phyloP scores from a whole-genome alignment of 2,888 invertebrate genomes.

The Acleris cristana region DNA sequence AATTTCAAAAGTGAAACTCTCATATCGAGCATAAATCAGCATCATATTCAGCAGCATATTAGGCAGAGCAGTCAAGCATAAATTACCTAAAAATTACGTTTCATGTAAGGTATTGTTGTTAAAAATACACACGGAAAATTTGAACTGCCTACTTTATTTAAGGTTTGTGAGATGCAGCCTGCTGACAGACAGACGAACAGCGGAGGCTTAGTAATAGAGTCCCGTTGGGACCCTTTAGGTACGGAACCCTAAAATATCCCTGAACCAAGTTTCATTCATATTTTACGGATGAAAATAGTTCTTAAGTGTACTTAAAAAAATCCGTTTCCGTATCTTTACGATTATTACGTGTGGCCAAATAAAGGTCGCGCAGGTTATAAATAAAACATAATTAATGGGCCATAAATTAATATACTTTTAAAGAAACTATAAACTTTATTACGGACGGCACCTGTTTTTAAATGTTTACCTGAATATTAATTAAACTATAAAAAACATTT shows the following conservation, averaged over 20 bases:
- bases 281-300: neutral
- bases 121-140: no score
- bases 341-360: conserved; percentile 11
- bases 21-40: no score
- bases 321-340: conserved; percentile 6
- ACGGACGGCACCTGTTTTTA: conserved; percentile 7
- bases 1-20: no score
- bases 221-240: no score
- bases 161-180: no score
- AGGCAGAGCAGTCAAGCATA: no score
- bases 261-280: neutral
- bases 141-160: no score
- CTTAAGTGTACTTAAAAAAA: neutral
- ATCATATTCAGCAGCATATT: no score
- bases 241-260: neutral
- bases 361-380: conserved; percentile 18
- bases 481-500: neutral
- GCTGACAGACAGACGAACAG: no score
- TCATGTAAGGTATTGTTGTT: no score
- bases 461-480: conserved; percentile 5
- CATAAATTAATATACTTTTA: conserved; percentile 21
- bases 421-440: conserved; percentile 22
- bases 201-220: no score
- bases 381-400: conserved; percentile 25
- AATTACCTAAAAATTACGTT: no score